These are phyloP conservation scores for Parochlus steinenii DNA, from an alignment of 2,888 invertebrate genomes.

Conservation along the genomic window DNA sequence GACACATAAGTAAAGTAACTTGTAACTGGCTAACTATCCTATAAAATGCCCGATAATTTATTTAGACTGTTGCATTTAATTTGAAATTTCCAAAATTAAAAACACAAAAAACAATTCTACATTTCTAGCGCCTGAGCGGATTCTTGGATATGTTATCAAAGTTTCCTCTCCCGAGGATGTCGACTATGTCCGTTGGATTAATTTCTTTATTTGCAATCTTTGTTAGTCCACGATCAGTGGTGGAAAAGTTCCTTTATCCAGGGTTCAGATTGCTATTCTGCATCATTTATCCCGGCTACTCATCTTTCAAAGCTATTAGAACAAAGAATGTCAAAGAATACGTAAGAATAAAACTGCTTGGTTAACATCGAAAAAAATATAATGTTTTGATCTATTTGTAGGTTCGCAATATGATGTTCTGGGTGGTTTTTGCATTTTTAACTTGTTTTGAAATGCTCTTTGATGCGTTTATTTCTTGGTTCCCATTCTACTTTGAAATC, in stretches of 20 bases:
- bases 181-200: conserved; percentile 16
- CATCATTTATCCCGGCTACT: conserved; percentile 10
- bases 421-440: conserved; percentile 11
- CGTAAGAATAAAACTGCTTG: too few relatives aligned
- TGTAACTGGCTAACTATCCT: too few relatives aligned
- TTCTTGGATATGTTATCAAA: conserved; percentile 23
- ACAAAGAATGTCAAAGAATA: conserved; percentile 11
- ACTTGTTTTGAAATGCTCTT: conserved; percentile 8
- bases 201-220: conserved; percentile 8
- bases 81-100: too few relatives aligned
- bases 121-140: conserved; percentile 21
- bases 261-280: conserved; percentile 15
- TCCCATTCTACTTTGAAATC: conserved; percentile 10
- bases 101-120: too few relatives aligned
- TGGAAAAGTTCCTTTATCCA: conserved; percentile 47
- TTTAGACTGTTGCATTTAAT: too few relatives aligned
- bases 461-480: conserved; percentile 9
- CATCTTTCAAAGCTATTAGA: conserved; percentile 10
- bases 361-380: too few relatives aligned
- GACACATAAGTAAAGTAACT: too few relatives aligned
- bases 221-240: conserved; percentile 28
- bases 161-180: conserved; percentile 24
- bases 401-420: conserved; percentile 7
- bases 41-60: too few relatives aligned
- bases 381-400: too few relatives aligned